Evolutionary conservation across 2,888 invertebrate species (phyloP), one percentile per base, ranked within the genome.

Genomic region (Holacanthella duospinosa): DNA sequence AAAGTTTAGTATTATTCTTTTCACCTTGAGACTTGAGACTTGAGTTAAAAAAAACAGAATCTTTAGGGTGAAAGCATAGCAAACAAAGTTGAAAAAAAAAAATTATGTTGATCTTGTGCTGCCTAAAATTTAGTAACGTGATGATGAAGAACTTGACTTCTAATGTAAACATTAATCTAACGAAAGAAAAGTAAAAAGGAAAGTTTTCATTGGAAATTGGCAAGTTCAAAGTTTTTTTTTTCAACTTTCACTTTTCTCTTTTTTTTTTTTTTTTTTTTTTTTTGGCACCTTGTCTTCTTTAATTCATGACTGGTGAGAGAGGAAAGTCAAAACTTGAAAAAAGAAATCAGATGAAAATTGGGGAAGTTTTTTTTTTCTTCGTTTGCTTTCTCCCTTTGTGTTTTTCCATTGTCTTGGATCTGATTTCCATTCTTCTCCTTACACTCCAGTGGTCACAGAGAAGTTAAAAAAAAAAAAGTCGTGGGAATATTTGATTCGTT

Each of bases 251-350:
- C 59, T 29, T 43, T 59, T 21, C 25, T 29, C 29, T 24, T 29
- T 36, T 58, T 59, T 59, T 59, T 29, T 24, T 48, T 25, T 24
- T 29, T 36, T 58, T 59, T 59, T 59, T 29, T 24, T 48, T 25
- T 27, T 44, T 58, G n/a, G 28, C 27, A 55, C 55, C 55, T 55
- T 29, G 55, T 55, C 29, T 55, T 16, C 29, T 55, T 29, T 29
- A 55, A 28, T 28, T 26, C 55, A 55, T 55, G 55, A 26, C 27
- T 9, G 19, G 21, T n/a, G 29, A 55, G 55, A 26, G 29, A 9
- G 4, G 3, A 55, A 26, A 28, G 27, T 55, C 29, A 55, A 28
- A 55, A 29, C 29, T 55, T 55, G 19, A 29, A 58, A 58, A 26
- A 58, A 36, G 24, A 29, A 58, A 36, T 29, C 29, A 58, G 36